Conservation (phyloP, 2,113 vertebrate species). For the Otocyon megalotis region DNA sequence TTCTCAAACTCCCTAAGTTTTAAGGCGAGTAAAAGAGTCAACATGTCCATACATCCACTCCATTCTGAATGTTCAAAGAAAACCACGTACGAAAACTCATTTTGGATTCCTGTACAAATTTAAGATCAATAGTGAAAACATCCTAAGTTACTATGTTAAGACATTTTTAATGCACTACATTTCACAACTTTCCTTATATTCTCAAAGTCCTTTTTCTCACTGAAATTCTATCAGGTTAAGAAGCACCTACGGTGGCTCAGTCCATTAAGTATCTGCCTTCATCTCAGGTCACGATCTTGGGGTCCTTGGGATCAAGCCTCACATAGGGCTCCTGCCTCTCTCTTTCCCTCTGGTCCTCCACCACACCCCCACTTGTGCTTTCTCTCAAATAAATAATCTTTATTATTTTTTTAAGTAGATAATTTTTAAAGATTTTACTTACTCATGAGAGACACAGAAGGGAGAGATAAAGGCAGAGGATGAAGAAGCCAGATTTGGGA, state of each 20-base stretch:
- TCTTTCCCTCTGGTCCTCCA: background rate
- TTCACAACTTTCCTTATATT: background rate
- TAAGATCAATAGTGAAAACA: background rate
- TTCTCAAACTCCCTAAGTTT: background rate
- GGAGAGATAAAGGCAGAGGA: no score
- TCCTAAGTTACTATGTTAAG: background rate
- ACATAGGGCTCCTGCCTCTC: background rate
- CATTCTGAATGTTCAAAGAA: background rate
- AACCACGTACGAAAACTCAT: background rate
- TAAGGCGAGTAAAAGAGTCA: background rate
- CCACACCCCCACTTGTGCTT: background rate
- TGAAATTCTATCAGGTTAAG: constrained; percentile 5
- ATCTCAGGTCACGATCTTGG: background rate
- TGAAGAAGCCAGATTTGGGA: no score
- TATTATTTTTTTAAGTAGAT: background rate
- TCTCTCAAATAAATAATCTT: background rate
- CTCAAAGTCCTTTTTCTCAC: background rate
- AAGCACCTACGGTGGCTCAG: background rate
- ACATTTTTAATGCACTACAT: background rate
- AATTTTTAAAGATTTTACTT: no score
- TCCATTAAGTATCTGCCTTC: background rate
- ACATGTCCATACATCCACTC: background rate
- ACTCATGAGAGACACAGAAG: no score
- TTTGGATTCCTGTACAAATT: constrained; percentile 20
- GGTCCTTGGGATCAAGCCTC: background rate